Evolutionary conservation across 2,797 vertebrate genomes (phyloP).

Genomic region (Danionella dracula): DNA sequence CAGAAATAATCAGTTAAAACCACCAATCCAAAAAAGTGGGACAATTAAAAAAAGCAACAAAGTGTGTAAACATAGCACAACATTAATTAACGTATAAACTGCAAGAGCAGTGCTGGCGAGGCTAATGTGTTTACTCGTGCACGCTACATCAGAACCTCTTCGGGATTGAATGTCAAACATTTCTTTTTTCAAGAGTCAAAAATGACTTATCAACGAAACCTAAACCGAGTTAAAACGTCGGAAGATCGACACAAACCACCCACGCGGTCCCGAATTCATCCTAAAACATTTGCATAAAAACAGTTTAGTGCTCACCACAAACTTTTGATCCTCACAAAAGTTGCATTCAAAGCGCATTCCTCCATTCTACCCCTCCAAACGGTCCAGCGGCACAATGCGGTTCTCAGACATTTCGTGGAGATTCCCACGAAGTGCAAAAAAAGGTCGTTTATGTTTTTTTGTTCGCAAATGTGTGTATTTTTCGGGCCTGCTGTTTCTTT

Average conservation of each 20-base stretch:
- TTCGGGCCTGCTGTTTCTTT: conserved; percentile 54
- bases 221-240: neutral
- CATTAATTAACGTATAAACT: no score
- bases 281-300: conserved; percentile 6
- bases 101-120: neutral
- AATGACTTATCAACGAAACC: neutral
- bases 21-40: neutral
- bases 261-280: conserved; percentile 4
- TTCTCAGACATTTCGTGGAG: conserved; percentile 7
- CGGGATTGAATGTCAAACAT: neutral
- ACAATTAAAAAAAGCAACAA: neutral
- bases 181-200: neutral
- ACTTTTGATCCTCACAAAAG: conserved; percentile 47
- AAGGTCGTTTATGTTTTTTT: conserved; percentile 27
- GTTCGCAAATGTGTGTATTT: conserved; percentile 40
- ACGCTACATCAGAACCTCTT: neutral
- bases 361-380: conserved; percentile 16
- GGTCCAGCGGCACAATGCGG: conserved; percentile 11
- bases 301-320: conserved; percentile 39
- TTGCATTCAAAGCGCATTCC: conserved; percentile 39
- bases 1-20: neutral
- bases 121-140: conserved; percentile 6
- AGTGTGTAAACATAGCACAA: no score
- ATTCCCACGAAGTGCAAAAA: neutral
- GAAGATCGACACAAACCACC: conserved; percentile 1